These are phyloP conservation scores for Lepilemur ruficaudatus DNA, from an alignment of 2,797 vertebrate genomes.

Conservation along the genomic window DNA sequence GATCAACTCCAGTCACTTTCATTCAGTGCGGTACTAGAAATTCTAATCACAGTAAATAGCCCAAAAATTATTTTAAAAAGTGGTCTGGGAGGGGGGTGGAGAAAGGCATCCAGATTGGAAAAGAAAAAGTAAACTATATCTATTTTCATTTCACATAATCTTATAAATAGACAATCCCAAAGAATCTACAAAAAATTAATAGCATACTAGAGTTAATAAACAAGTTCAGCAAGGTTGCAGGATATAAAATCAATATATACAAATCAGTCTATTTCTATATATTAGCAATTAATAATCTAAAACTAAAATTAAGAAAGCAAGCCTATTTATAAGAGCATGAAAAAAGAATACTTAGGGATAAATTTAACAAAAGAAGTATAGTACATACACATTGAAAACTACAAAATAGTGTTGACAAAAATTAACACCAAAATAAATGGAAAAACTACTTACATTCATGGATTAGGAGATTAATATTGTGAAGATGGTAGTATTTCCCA, in stretches of 20 bases:
- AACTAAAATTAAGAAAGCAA: neutral
- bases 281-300: neutral
- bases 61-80: neutral
- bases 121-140: neutral
- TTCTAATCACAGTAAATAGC: neutral
- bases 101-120: neutral
- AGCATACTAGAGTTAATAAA: neutral
- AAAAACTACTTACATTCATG: neutral
- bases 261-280: neutral
- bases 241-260: neutral
- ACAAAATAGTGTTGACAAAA: neutral
- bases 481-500: neutral
- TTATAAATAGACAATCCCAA: neutral
- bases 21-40: neutral
- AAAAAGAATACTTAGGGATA: neutral
- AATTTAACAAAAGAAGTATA: neutral
- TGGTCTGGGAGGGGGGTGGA: too few species aligned
- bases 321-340: neutral
- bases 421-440: neutral
- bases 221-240: neutral
- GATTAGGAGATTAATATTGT: neutral
- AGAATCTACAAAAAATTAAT: neutral
- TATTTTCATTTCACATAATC: neutral
- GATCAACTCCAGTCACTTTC: neutral
- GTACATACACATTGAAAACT: neutral